Evolutionary conservation across 2,797 vertebrate species (phyloP).

Genomic region (Gallinago nigripennis): DNA sequence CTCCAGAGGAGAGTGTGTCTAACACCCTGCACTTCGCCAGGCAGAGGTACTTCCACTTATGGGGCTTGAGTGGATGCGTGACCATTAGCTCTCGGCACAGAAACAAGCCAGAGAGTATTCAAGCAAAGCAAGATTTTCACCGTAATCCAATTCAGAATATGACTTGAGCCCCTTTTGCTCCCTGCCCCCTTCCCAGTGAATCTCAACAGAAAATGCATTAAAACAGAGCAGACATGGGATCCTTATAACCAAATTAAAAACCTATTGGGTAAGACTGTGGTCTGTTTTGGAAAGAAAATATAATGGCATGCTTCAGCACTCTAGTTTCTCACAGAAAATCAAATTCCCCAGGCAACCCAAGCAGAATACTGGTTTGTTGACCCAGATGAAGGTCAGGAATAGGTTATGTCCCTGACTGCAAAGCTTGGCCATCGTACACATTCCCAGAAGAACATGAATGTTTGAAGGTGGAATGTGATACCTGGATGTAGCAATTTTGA

Average conservation of each 20-base stretch:
- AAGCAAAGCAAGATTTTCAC: background rate
- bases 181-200: background rate
- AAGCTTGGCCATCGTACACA: background rate
- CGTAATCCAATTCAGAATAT: background rate
- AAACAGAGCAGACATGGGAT: background rate
- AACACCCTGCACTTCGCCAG: fast-evolving
- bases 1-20: background rate
- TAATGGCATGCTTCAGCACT: background rate
- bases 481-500: background rate
- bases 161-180: background rate
- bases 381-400: background rate
- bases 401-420: background rate
- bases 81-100: background rate
- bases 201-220: background rate
- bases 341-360: background rate
- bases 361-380: background rate
- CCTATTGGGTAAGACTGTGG: fast-evolving
- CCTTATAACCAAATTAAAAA: background rate
- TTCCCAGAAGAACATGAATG: too few relatives aligned
- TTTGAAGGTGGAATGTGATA: background rate
- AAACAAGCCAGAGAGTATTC: background rate
- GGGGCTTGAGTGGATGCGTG: background rate
- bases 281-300: background rate
- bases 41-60: background rate
- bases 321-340: background rate